Evolutionary conservation across 2,888 invertebrate species (phyloP), one percentile per base, ranked within the genome.

Genomic region (Perdita meconis): DNA sequence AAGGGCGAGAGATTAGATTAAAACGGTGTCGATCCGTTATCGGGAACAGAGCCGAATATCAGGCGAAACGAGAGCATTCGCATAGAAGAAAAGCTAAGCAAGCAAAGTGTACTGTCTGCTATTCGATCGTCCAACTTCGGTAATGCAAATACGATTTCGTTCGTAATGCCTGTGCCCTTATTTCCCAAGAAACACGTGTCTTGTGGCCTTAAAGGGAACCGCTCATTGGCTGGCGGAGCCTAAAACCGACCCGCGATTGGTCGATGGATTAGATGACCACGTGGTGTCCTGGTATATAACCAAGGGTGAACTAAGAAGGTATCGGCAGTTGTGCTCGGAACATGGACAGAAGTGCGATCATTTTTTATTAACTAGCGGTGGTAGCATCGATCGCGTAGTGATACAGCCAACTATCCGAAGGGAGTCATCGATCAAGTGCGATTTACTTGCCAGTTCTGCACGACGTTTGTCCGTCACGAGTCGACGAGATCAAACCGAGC

Each of bases 271-370:
- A 91, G 82, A 86, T 88, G 88, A 91, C 92, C 92, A 92, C 91
- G 92, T 92, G 92, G 90, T 89, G 83, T 85, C 85, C 86, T 80
- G 87, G 90, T 92, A 92, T 92, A 92, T 91, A 92, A 92, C 87
- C 78, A 86, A 86, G 89, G 89, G 88, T 89, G 88, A 86, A 86
- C 86, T 87, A 88, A 86, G 83, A 87, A 87, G 86, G 83, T 86
- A 89, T 87, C 90, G 87, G 88, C 90, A 92, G 90, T 92, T 87
- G 89, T 90, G 83, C 85, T 82, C 82, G 84, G 77, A 85, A 86
- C 85, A 87, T 84, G 83, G 81, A 84, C 70, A 78, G 75, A 81
- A 88, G 85, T 86, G 87, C 80, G 80, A 80, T 61, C 75, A 50
- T 71, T 73, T 67, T 81, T 75, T 72, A 80, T 79, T 68, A 59